Conservation (phyloP, 2,113 vertebrate genomes). For the Oenanthe melanoleuca region DNA sequence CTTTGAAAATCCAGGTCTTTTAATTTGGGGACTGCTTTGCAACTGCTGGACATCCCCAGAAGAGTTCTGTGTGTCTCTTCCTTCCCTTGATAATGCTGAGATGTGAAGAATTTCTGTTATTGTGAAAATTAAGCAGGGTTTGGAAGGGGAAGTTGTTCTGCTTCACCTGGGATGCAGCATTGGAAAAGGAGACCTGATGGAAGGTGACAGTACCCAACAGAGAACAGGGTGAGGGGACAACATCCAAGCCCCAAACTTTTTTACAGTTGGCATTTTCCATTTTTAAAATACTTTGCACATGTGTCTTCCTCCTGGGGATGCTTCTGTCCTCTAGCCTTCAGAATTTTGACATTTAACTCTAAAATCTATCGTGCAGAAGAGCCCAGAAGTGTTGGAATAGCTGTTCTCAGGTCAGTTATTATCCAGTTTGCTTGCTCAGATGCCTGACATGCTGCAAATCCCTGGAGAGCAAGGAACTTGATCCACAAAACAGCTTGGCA, state of each 20-base stretch:
- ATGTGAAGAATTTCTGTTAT: background rate
- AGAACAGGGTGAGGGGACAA: background rate
- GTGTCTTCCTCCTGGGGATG: background rate
- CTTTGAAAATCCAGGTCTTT: background rate
- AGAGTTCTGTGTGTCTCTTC: background rate
- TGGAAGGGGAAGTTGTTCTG: background rate
- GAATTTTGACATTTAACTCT: background rate
- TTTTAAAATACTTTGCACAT: background rate
- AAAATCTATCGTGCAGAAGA: background rate
- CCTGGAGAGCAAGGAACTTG: background rate
- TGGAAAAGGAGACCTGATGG: background rate
- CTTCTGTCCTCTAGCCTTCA: background rate
- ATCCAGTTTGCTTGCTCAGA: background rate
- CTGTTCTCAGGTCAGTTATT: slow-evolving; percentile 12
- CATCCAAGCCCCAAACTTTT: background rate
- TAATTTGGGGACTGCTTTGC: background rate
- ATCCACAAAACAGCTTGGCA: slow-evolving; percentile 1
- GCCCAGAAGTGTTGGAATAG: background rate
- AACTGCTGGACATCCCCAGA: background rate
- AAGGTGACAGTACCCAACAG: background rate
- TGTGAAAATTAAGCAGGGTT: background rate
- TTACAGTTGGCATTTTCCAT: background rate
- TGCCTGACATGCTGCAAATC: background rate
- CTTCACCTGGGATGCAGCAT: accelerated
- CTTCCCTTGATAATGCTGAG: background rate